phyloP scores from a whole-genome alignment of 2,113 vertebrate genomes.

The Salvator merianae region DNA sequence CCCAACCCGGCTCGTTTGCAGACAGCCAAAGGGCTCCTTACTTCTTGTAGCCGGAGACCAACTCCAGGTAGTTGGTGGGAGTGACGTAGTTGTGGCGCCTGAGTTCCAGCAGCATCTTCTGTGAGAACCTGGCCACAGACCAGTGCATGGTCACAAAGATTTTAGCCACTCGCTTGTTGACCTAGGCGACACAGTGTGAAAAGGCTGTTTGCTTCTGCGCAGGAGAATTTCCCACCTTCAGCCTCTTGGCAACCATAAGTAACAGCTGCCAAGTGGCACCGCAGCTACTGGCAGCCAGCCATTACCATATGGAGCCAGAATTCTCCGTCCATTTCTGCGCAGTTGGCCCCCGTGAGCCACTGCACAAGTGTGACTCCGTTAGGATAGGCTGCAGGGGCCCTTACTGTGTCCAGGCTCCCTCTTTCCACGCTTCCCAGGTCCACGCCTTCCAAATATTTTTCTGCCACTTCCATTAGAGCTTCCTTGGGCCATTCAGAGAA shows the following conservation, averaged over 20 bases:
- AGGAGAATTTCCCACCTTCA: too few species aligned
- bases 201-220: too few species aligned
- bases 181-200: slow-evolving; percentile 59
- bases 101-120: slow-evolving; percentile 84
- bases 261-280: too few species aligned
- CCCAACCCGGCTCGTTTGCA: background rate
- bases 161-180: slow-evolving; percentile 82
- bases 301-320: too few species aligned
- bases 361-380: background rate
- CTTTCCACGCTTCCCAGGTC: slow-evolving; percentile 75
- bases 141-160: slow-evolving; percentile 88
- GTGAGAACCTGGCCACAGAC: slow-evolving; percentile 82
- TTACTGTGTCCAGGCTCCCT: slow-evolving; percentile 78
- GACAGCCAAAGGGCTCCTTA: slow-evolving; percentile 45
- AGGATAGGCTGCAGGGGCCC: background rate
- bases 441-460: slow-evolving; percentile 81
- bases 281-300: too few species aligned
- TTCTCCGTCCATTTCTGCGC: too few species aligned
- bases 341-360: too few species aligned
- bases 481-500: slow-evolving; percentile 89
- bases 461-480: slow-evolving; percentile 88
- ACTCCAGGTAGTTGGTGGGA: slow-evolving; percentile 90
- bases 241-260: too few species aligned
- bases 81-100: slow-evolving; percentile 88
- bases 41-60: slow-evolving; percentile 91